phyloP scores from a whole-genome alignment of 2,797 vertebrate species.

The Lepus townsendii region DNA sequence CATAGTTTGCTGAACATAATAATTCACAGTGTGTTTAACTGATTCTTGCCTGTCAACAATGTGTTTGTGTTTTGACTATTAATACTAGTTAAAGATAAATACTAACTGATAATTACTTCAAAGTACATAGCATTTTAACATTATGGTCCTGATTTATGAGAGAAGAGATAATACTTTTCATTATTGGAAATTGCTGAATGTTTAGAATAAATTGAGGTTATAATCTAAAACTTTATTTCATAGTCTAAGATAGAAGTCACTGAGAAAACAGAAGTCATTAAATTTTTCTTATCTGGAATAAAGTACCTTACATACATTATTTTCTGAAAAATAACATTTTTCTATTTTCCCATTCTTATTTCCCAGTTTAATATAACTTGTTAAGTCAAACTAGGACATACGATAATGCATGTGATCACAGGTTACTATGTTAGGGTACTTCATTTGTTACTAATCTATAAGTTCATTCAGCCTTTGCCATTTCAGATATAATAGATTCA shows the following conservation, averaged over 20 bases:
- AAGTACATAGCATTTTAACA: background rate
- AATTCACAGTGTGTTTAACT: background rate
- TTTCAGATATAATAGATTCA: background rate
- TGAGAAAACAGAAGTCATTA: background rate
- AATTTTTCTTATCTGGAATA: background rate
- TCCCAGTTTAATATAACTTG: constrained; percentile 43
- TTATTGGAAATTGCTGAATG: constrained; percentile 4
- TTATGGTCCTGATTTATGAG: background rate
- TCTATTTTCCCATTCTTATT: background rate
- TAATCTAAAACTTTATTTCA: background rate
- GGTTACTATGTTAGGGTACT: background rate
- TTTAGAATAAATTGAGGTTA: constrained; percentile 41
- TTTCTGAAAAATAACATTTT: constrained; percentile 16
- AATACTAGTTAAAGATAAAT: constrained; percentile 38
- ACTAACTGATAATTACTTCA: constrained; percentile 24
- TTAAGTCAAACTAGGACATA: background rate
- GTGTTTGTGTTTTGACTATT: constrained; percentile 25
- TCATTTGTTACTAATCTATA: background rate
- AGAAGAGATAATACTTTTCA: background rate
- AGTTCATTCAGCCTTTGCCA: background rate
- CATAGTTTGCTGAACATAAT: background rate
- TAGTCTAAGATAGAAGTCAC: background rate
- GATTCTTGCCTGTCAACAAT: background rate
- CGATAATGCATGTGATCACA: constrained; percentile 4
- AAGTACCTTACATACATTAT: background rate